Base-by-base conservation (phyloP, 2,888 invertebrate genomes). In the Dryocosmus kuriphilus region DNA sequence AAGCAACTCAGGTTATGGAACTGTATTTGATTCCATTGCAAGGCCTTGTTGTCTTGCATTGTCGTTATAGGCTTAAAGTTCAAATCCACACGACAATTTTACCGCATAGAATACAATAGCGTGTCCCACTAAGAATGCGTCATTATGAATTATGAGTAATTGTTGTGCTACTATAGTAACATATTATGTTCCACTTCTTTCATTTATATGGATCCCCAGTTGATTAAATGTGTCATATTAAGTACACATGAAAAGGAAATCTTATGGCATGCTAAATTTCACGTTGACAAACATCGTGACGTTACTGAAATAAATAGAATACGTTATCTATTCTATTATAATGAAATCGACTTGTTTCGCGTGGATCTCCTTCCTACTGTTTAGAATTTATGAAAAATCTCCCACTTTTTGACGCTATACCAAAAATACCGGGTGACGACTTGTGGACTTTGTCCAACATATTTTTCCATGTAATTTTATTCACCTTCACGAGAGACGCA, bases 361-460 rank as follows among this genome's bases (percentile, higher is more conserved):
- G 14, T 22, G 6, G 14, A 57, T 24, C 24, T 6, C 7, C 24
- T 57, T 57, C 57, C 14, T 57, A 2, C 11, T 24, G 1, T 27
- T 57, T 24, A 24, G 22, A 57, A 24, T 57, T 57, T 57, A 14
- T 22, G 57, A 24, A 57, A 55, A 57, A 57, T 57, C 24, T 22
- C 57, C 24, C 24, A 24, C 57, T 27, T 57, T 24, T 14, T 11
- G 14, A 22, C 22, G 51, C 57, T 24, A 16, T n/a, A 57, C 22
- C 57, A 57, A 24, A 57, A 57, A 57, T 57, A 57, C 57, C 57
- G 6, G 14, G 24, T 57, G 57, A 57, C 57, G 24, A 24, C 24
- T 57, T 24, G 57, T 57, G 57, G 57, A 57, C 57, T 57, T 57
- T 57, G 22, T 57, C 57, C 57, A 57, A 57, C 57, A 57, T 57